These are phyloP conservation scores for Mohoua ochrocephala DNA, from an alignment of 2,113 vertebrate species.

Conservation along the genomic window DNA sequence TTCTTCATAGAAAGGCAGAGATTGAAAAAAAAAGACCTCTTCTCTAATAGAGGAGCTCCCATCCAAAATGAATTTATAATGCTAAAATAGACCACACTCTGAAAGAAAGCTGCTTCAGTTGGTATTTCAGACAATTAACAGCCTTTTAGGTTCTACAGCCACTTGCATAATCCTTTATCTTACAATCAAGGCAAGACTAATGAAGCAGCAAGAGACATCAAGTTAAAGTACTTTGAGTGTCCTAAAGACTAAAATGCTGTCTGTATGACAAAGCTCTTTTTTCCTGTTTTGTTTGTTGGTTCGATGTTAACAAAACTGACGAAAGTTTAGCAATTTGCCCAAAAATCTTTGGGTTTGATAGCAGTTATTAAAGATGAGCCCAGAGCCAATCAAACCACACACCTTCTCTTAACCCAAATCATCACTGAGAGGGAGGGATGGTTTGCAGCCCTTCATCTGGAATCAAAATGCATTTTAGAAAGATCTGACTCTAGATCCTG, in stretches of 20 bases:
- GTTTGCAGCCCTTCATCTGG: not conserved
- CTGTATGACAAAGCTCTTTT: not conserved
- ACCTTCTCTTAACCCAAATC: not conserved
- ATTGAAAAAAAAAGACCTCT: not conserved
- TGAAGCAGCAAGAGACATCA: not conserved
- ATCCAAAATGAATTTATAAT: slow-evolving; percentile 14
- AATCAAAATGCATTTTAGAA: not conserved
- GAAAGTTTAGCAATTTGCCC: not conserved
- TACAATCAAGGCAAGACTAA: not conserved
- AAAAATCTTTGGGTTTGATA: not conserved
- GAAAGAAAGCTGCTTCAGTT: not conserved
- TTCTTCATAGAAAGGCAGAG: not conserved
- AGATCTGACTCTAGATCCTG: not conserved
- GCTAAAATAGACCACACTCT: not conserved
- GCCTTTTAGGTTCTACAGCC: not conserved
- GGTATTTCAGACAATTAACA: slow-evolving; percentile 23
- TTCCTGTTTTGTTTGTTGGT: not conserved
- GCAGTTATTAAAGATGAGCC: not conserved
- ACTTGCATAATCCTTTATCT: slow-evolving; percentile 10
- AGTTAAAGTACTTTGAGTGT: not conserved
- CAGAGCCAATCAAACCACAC: not conserved
- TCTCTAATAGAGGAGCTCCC: not conserved
- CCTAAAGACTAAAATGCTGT: not conserved
- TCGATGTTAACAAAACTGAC: not conserved
- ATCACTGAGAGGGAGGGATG: not conserved